Evolutionary conservation across 2,113 vertebrate genomes (phyloP).

Genomic region (Nothobranchius furzeri): DNA sequence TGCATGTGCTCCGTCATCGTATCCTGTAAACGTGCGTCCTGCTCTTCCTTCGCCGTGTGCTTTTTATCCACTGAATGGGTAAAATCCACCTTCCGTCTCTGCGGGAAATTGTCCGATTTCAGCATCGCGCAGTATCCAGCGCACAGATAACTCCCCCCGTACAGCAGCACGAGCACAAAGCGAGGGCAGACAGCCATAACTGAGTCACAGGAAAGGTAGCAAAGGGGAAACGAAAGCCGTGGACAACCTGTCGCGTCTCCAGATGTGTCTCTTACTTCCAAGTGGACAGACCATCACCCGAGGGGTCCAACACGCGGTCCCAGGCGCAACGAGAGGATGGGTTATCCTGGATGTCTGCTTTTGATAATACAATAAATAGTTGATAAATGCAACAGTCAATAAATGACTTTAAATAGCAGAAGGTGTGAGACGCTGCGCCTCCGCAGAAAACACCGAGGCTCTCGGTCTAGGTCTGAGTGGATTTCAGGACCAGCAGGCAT

Average conservation of each 20-base stretch:
- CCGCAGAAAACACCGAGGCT: constrained; percentile 21
- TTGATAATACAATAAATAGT: not conserved
- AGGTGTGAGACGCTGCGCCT: constrained; percentile 17
- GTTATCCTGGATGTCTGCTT: constrained; percentile 24
- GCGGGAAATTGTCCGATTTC: constrained; percentile 59
- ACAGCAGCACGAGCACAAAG: constrained; percentile 78
- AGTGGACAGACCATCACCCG: constrained; percentile 62
- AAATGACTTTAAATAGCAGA: not conserved
- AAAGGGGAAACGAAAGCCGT: not conserved
- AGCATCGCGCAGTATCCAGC: constrained; percentile 75
- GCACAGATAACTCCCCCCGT: constrained; percentile 80
- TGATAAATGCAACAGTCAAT: constrained; percentile 4
- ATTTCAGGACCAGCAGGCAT: constrained; percentile 63
- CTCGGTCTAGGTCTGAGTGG: constrained; percentile 40
- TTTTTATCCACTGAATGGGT: constrained; percentile 45
- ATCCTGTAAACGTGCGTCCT: constrained; percentile 72
- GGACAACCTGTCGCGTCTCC: constrained; percentile 33
- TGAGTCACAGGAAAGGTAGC: not conserved
- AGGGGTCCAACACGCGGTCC: constrained; percentile 37
- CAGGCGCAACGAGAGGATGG: constrained; percentile 13
- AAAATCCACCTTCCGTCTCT: constrained; percentile 56
- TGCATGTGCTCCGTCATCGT: constrained; percentile 92
- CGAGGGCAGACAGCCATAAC: constrained; percentile 78
- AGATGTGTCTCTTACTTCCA: constrained; percentile 48
- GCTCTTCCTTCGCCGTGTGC: constrained; percentile 31